These are phyloP conservation scores for Chelonus insularis DNA, from an alignment of 1,140 invertebrate genomes.

Conservation along the genomic window DNA sequence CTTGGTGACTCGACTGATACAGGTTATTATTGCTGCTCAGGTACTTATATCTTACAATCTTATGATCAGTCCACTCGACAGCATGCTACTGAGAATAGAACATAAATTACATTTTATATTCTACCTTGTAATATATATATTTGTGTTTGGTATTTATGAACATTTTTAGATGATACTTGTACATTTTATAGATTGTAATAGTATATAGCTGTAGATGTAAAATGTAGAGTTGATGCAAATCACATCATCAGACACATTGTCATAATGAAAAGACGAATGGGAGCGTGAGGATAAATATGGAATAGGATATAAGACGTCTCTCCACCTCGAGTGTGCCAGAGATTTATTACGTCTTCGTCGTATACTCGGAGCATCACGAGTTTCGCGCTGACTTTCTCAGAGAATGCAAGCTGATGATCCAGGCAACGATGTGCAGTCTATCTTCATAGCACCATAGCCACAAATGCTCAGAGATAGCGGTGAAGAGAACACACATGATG, in stretches of 20 bases:
- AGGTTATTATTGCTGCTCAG: too few species aligned
- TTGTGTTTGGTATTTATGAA: too few species aligned
- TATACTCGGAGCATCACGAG: constrained; percentile 9
- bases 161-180: too few species aligned
- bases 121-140: too few species aligned
- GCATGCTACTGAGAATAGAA: too few species aligned
- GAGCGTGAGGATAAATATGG: constrained; percentile 26
- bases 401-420: constrained; percentile 23
- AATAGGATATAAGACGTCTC: constrained; percentile 30
- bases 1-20: too few species aligned
- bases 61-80: too few species aligned
- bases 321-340: constrained; percentile 45
- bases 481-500: constrained; percentile 10
- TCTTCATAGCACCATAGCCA: background rate
- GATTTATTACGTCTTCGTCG: constrained; percentile 39
- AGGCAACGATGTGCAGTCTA: too few species aligned
- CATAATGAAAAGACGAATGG: constrained; percentile 34
- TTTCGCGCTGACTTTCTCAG: constrained; percentile 38
- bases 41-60: too few species aligned
- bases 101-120: too few species aligned
- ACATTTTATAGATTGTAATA: too few species aligned
- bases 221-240: constrained; percentile 18
- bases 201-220: constrained; percentile 1
- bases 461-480: constrained; percentile 5
- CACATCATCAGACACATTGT: constrained; percentile 32